phyloP scores from a whole-genome alignment of 2,113 vertebrate species.

The Pollimyrus isidori region DNA sequence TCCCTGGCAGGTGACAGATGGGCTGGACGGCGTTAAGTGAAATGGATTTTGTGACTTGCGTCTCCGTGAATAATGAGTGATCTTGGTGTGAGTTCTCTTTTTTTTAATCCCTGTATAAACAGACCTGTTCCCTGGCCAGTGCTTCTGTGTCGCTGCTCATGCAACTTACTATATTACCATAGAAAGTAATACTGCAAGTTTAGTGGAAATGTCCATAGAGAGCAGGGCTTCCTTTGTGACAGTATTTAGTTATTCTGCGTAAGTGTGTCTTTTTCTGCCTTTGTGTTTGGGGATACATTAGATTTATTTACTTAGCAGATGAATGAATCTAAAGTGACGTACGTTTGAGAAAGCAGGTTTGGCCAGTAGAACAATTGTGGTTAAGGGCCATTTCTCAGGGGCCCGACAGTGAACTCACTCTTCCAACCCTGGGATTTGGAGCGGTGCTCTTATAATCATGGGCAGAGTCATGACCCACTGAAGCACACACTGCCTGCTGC shows the following conservation, averaged over 20 bases:
- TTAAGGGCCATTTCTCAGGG: neutral
- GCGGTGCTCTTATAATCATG: neutral
- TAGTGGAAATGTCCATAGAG: neutral
- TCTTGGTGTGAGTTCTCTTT: neutral
- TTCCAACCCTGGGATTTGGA: neutral
- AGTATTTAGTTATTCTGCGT: constrained; percentile 6
- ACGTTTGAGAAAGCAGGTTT: neutral
- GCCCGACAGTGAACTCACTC: neutral
- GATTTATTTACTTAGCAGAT: neutral
- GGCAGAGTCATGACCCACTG: neutral
- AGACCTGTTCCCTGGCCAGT: neutral
- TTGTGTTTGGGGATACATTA: neutral
- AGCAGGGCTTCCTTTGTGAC: neutral
- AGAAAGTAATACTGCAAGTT: neutral
- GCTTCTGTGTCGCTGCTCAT: neutral
- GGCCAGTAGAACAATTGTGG: neutral
- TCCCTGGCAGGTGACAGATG: neutral
- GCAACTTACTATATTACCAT: neutral
- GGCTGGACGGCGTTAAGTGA: neutral
- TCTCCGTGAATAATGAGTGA: neutral
- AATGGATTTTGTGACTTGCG: neutral
- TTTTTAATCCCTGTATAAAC: neutral
- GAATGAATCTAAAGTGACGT: neutral
- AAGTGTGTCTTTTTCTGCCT: neutral
- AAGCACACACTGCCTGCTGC: neutral